Base-by-base conservation (phyloP, 92 coral and sea anemone genomes). In the Heteractis magnifica region DNA sequence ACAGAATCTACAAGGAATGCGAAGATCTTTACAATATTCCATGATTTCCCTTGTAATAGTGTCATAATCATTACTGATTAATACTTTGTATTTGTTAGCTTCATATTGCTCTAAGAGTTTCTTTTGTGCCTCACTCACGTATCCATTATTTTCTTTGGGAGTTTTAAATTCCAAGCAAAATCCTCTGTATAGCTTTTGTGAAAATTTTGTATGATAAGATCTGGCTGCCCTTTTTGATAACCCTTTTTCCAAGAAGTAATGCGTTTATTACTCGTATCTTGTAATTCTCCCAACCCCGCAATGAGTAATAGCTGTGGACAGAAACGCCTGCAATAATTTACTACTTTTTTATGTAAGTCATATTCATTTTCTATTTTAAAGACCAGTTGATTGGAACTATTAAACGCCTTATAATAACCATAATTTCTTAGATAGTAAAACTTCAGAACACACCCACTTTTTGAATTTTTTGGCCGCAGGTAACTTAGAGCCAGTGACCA, bases 281-380 rank as follows among this genome's bases (percentile, higher is more conserved):
- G 56, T 5, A 52, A 10, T 52, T 52, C 56, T 10, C 56, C 56
- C 6, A 52, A 10, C 56, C 56, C 56, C 10, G 56, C 6, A 52
- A 52, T 10, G 6, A 52, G 5, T 52, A 52, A 5, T 52, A 52
- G 56, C 5, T 52, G 56, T 5, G 56, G 56, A 10, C 10, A 10
- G 56, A 5, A 52, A 10, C 10, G 5, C 56, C 56, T 52, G 10
- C 5, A 10, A 10, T 52, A 52, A 52, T 52, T 10, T 52, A 52
- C 56, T 5, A 52, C 56, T 10, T 52, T 52, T 5, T 5, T 52
- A 10, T 52, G 56, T 10, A 52, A 52, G 34, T 65, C 72, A 65
- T 15, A 65, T 15, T 65, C 72, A 65, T 65, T 65, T 21, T 65
- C 72, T 65, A 65, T 65, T 65, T 65, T 65, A 21, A 65, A 65